Conservation (phyloP, 2,113 vertebrate species). For the Thomomys bottae region DNA sequence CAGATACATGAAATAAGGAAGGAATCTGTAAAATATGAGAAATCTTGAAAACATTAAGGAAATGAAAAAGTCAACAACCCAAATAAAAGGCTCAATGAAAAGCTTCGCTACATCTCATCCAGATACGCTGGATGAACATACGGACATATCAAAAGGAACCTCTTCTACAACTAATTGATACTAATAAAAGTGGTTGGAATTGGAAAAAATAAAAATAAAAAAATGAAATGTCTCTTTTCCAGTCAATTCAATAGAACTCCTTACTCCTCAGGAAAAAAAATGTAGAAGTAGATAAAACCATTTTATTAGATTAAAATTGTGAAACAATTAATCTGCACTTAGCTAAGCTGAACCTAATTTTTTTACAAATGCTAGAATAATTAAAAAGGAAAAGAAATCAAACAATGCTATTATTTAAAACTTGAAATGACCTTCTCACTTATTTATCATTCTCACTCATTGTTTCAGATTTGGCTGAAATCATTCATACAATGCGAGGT, state of each 20-base stretch:
- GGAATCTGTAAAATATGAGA: too few species aligned
- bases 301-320: neutral
- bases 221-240: conserved; percentile 1
- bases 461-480: conserved; percentile 64
- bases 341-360: conserved; percentile 20
- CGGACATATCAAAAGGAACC: too few species aligned
- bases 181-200: too few species aligned
- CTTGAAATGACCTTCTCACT: conserved; percentile 58
- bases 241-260: conserved; percentile 11
- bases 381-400: conserved; percentile 60
- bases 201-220: too few species aligned
- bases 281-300: neutral
- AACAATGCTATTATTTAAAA: conserved; percentile 53
- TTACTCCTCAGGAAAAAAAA: neutral
- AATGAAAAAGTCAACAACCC: too few species aligned
- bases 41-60: too few species aligned
- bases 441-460: too few species aligned
- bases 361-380: conserved; percentile 16
- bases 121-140: too few species aligned
- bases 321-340: conserved; percentile 16
- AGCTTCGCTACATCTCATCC: too few species aligned
- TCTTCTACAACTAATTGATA: too few species aligned
- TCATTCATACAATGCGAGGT: conserved; percentile 29
- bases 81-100: too few species aligned
- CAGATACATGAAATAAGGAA: too few species aligned